These are phyloP conservation scores for roundworm (Caenorhabditis elegans) DNA, from an alignment of 1,140 invertebrate genomes.

Conservation along the genomic window WBcel235 BX284605.5:8393001-8393500, in stretches of 20 bases:
- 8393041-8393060: background rate
- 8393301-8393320: background rate
- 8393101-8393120: slow-evolving; percentile 19
- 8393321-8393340: background rate
- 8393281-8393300: background rate
- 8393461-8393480: slow-evolving; percentile 1
- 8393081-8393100: slow-evolving; percentile 10
- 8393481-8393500: background rate
- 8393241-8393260: slow-evolving; percentile 28
- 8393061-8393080: slow-evolving; percentile 5
- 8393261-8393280: background rate
- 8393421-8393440: background rate
- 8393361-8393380: background rate
- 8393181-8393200: too few species aligned
- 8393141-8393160: slow-evolving; percentile 14
- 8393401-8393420: background rate
- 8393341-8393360: background rate
- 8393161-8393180: slow-evolving; percentile 2
- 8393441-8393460: slow-evolving; percentile 5
- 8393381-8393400: slow-evolving; percentile 12
- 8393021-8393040: slow-evolving; percentile 6
- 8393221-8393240: slow-evolving; percentile 11
- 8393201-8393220: background rate
- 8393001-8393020: background rate
- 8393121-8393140: background rate